Evolutionary conservation across 2,888 invertebrate genomes (phyloP).

Genomic region (Dorcus hopei): DNA sequence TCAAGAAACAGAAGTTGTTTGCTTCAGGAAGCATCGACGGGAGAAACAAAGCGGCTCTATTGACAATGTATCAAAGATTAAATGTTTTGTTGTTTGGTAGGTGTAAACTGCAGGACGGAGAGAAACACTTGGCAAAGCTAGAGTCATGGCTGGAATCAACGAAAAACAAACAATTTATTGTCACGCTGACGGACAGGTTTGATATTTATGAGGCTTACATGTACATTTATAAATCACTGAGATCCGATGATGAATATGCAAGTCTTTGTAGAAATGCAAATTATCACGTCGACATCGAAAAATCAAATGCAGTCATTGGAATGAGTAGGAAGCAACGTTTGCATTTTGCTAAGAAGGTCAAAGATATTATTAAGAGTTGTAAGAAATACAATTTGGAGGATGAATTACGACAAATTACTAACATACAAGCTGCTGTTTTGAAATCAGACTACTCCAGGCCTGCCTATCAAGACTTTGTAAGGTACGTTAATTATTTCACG

Average conservation of each 20-base stretch:
- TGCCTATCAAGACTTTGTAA: not conserved
- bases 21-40: not conserved
- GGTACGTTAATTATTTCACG: not conserved
- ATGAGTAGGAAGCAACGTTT: not conserved
- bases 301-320: not conserved
- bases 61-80: not conserved
- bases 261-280: too few species aligned
- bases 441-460: not conserved
- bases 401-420: constrained; percentile 1
- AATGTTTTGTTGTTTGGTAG: constrained; percentile 15
- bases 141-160: constrained; percentile 1
- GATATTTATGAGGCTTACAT: constrained; percentile 13
- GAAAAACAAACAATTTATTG: not conserved
- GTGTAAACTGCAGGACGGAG: constrained; percentile 6
- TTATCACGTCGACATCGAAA: too few species aligned
- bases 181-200: constrained; percentile 7
- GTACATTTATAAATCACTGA: constrained; percentile 1
- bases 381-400: not conserved
- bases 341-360: not conserved
- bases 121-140: constrained; percentile 6
- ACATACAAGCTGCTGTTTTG: not conserved
- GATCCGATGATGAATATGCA: too few species aligned
- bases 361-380: constrained; percentile 1
- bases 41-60: not conserved
- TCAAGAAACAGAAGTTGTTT: not conserved